phyloP scores from a whole-genome alignment of 2,797 vertebrate genomes.

The Echiichthys vipera region DNA sequence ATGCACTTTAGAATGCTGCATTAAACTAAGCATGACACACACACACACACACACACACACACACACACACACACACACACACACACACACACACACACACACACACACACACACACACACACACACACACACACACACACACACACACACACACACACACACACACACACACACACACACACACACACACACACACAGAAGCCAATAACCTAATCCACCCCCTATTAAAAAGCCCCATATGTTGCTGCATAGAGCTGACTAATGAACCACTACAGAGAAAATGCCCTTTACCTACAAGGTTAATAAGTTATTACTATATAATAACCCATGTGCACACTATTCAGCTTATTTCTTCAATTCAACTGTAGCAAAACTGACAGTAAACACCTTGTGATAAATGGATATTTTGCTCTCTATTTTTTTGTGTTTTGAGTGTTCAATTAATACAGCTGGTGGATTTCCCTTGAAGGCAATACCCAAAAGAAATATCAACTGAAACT shows the following conservation, averaged over 20 bases:
- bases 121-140: constrained; percentile 5
- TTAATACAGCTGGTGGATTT: not conserved
- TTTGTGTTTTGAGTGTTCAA: not conserved
- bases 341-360: constrained; percentile 34
- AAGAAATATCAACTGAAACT: not conserved
- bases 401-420: not conserved
- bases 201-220: constrained; percentile 31
- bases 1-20: constrained; percentile 48
- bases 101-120: constrained; percentile 19
- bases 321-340: constrained; percentile 63
- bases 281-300: constrained; percentile 78
- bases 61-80: not conserved
- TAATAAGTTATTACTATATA: constrained; percentile 81
- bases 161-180: constrained; percentile 12
- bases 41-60: constrained; percentile 3
- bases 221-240: constrained; percentile 55
- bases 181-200: constrained; percentile 26
- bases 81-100: not conserved
- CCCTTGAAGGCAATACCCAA: not conserved
- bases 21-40: constrained; percentile 49
- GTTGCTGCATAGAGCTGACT: constrained; percentile 60
- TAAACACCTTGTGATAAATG: constrained; percentile 62
- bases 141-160: too few relatives aligned
- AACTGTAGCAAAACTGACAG: constrained; percentile 50
- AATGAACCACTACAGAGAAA: constrained; percentile 77